Percentiles rank a stretch among this genome's conserved stretches.
These are phyloP conservation scores for Drosophila bifasciata DNA, from an alignment of 1,140 invertebrate species.

Conservation along the genomic window DNA sequence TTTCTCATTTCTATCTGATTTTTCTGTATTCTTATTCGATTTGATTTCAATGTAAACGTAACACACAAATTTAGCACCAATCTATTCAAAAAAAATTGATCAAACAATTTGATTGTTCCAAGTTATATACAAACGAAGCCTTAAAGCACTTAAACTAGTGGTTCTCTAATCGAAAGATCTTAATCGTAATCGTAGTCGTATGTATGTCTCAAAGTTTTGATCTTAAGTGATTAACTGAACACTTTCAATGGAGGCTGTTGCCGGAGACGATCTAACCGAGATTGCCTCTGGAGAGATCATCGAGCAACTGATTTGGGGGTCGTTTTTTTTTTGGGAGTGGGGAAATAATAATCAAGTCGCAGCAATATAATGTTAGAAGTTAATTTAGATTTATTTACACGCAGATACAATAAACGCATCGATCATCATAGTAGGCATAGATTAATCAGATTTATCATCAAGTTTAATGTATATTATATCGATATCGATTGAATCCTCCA, in stretches of 20 bases:
- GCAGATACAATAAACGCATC: conserved; percentile 78
- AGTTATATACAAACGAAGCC: conserved; percentile 77
- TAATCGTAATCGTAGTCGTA: conserved; percentile 35
- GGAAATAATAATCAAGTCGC: conserved; percentile 60
- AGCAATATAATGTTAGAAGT: conserved; percentile 63
- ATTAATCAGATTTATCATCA: conserved; percentile 16
- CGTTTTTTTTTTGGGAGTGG: not conserved
- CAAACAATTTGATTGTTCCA: conserved; percentile 81
- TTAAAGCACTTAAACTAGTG: conserved; percentile 67
- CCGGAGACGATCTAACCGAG: not conserved
- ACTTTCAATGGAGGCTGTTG: conserved; percentile 34
- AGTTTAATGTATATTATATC: conserved; percentile 18
- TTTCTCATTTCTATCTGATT: conserved; percentile 38
- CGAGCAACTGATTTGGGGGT: not conserved
- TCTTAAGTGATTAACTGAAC: conserved; percentile 47
- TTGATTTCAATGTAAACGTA: conserved; percentile 62
- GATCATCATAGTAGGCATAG: conserved; percentile 51
- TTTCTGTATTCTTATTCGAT: conserved; percentile 23
- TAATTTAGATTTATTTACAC: conserved; percentile 81
- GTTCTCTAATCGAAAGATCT: conserved; percentile 39
- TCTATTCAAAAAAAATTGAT: conserved; percentile 83
- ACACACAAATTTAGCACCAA: conserved; percentile 81
- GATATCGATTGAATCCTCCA: conserved; percentile 37
- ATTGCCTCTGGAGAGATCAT: not conserved
- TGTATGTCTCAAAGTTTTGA: not conserved